Base-by-base conservation (phyloP, 2,888 invertebrate species). In the Ceriagrion tenellum region DNA sequence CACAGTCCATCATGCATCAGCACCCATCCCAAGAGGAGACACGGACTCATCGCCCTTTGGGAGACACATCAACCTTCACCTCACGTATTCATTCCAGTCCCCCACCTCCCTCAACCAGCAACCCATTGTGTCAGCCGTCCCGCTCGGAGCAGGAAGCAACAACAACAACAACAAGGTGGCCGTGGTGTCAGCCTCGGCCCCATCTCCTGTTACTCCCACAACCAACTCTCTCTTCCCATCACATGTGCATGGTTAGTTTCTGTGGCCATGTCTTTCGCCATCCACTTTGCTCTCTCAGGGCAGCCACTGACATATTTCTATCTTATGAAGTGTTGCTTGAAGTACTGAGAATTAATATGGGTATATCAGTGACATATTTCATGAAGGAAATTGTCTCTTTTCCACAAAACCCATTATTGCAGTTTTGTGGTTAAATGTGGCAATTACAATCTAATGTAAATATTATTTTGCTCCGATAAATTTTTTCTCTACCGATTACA, bases 71-170 rank as follows among this genome's bases (percentile, higher is more conserved):
- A 99, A 99, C 97, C 98, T 99, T 96, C 98, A 98, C 97, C 98
- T 99, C 96, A 98, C 98, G 91, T 99, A 99, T 97, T 98, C 98
- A 96, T 98, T 98, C 97, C 98, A 98, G 97, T 98, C 98, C 97
- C 98, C 98, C 96, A 95, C 95, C 90, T 55, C 95, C 93, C 90
- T 88, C 88, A 95, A 95, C 16, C 55, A 90, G n/a, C 55, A 90
- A 16, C 81, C 81, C 90, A 20, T 26, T 20, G 89, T 90, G 69
- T 90, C 89, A n/a, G 35, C 89, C 95, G 47, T 95, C 18, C 81
- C 95, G 91, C 95, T 95, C 81, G 95, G 95, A 56, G 97, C 98
- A 95, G 98, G 96, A 95, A 96, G 96, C 95, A 90, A 63, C 56
- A 35, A 88, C 89, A 81, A 90, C 23, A 30, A 88, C 26, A 55